Evolutionary conservation across 2,888 invertebrate genomes (phyloP).

Genomic region (Meteorus cinctellus): DNA sequence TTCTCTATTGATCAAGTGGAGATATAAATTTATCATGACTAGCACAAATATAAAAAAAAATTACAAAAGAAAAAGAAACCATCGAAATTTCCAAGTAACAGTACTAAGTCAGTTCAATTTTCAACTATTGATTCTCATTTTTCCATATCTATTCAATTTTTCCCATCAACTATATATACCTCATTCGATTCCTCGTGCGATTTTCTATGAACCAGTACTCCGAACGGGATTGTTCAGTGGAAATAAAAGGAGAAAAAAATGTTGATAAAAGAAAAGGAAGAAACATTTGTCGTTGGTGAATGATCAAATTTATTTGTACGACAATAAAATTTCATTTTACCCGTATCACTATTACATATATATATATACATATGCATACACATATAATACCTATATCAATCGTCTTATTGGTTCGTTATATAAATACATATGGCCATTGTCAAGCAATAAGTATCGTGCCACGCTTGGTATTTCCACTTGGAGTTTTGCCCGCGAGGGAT

Average conservation of each 20-base stretch:
- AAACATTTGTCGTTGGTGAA: slow-evolving; percentile 21
- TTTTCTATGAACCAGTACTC: too few relatives aligned
- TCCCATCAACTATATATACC: too few relatives aligned
- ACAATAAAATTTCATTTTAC: slow-evolving; percentile 10
- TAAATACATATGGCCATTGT: slow-evolving; percentile 38
- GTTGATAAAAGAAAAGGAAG: neutral
- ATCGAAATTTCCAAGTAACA: too few relatives aligned
- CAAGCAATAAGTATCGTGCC: slow-evolving; percentile 40
- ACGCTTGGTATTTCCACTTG: slow-evolving; percentile 27
- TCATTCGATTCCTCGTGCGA: too few relatives aligned
- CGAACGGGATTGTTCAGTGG: too few relatives aligned
- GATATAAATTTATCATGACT: too few relatives aligned
- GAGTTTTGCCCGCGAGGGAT: slow-evolving; percentile 30
- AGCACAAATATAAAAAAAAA: too few relatives aligned
- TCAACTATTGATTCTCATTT: too few relatives aligned
- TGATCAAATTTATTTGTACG: neutral
- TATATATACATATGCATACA: neutral
- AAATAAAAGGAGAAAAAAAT: neutral
- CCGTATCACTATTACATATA: neutral
- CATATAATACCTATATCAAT: slow-evolving; percentile 28
- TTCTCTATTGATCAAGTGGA: too few relatives aligned
- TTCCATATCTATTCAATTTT: too few relatives aligned
- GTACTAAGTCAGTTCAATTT: too few relatives aligned
- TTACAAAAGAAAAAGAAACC: too few relatives aligned
- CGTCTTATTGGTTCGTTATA: slow-evolving; percentile 38